These are phyloP conservation scores for Colinus virginianus DNA, from an alignment of 2,113 vertebrate species.

Conservation along the genomic window DNA sequence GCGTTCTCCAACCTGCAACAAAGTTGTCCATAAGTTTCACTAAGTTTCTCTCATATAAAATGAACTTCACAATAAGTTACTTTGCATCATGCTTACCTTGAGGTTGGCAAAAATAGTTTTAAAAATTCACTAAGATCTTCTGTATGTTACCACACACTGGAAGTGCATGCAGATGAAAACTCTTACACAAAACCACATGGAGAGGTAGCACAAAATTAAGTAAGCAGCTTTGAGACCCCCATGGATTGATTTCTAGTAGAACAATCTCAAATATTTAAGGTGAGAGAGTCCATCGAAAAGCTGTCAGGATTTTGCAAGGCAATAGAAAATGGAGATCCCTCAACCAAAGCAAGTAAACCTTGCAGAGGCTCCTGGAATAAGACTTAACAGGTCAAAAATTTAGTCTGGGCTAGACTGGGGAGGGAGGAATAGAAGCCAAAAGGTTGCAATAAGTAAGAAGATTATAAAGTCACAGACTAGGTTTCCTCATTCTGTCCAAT, in stretches of 20 bases:
- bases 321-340: background rate
- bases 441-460: background rate
- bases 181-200: background rate
- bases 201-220: background rate
- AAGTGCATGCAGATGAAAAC: background rate
- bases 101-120: background rate
- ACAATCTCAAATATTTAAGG: background rate
- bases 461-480: background rate
- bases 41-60: background rate
- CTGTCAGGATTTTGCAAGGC: background rate
- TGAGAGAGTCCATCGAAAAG: background rate
- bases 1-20: conserved; percentile 93
- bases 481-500: background rate
- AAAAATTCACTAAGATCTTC: background rate
- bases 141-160: background rate
- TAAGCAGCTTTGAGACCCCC: background rate
- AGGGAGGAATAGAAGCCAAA: background rate
- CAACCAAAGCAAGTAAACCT: background rate
- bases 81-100: background rate
- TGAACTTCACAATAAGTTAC: background rate
- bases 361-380: background rate
- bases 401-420: background rate
- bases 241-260: background rate
- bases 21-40: background rate
- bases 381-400: background rate